Percentiles rank a stretch among this genome's conserved stretches.
Evolutionary conservation across 2,797 vertebrate species (phyloP).

Genomic region (Takifugu rubripes): DNA sequence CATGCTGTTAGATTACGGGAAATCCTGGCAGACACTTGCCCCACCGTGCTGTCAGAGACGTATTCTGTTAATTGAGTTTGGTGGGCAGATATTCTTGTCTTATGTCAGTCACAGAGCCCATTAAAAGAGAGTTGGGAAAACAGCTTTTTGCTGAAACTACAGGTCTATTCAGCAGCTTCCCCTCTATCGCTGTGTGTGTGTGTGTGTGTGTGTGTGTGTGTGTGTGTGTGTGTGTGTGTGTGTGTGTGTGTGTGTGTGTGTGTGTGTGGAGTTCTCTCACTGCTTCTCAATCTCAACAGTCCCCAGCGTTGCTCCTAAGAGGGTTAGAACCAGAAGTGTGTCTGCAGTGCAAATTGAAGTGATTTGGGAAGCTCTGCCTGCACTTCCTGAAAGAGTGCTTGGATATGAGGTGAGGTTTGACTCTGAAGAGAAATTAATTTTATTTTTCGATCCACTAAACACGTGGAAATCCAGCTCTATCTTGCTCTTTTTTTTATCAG

Average conservation of each 20-base stretch:
- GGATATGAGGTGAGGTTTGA: conserved; percentile 86
- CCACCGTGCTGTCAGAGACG: conserved; percentile 68
- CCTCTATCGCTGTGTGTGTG: conserved; percentile 59
- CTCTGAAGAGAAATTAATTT: conserved; percentile 12
- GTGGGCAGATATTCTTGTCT: conserved; percentile 74
- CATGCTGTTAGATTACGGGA: conserved; percentile 74
- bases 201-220: conserved; percentile 53
- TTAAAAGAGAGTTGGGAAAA: conserved; percentile 67
- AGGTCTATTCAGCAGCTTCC: conserved; percentile 58
- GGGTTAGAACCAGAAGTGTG: conserved; percentile 80
- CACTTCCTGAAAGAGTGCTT: conserved; percentile 84
- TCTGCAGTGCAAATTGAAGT: conserved; percentile 88
- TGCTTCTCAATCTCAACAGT: conserved; percentile 75
- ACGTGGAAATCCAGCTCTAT: too few relatives aligned
- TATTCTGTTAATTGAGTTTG: conserved; percentile 80
- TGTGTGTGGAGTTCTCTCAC: conserved; percentile 51
- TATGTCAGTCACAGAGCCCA: conserved; percentile 76
- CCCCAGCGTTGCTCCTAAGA: conserved; percentile 81
- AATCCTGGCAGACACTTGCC: conserved; percentile 75
- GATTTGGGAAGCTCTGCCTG: conserved; percentile 81
- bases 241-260: conserved; percentile 47
- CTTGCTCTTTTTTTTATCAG: too few relatives aligned
- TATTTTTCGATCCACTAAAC: conserved; percentile 4
- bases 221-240: conserved; percentile 56
- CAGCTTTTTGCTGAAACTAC: conserved; percentile 67